Base-by-base conservation (phyloP, 2,113 vertebrate genomes). In the Amia ocellicauda region DNA sequence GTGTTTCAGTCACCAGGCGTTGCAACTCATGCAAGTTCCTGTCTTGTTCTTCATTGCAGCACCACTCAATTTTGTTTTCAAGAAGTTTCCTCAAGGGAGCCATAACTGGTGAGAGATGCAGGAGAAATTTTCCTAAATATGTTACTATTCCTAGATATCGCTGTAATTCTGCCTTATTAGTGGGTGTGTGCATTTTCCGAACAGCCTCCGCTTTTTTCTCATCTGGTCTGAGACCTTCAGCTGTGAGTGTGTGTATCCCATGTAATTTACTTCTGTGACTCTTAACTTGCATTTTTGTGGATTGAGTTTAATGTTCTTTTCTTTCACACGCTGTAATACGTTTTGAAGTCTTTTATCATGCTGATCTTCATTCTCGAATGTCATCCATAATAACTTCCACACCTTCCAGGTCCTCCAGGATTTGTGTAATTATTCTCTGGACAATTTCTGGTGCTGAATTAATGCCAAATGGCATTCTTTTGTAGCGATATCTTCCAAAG, bases 371-470 rank as follows among this genome's bases (percentile, higher is more conserved):
- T 69, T 65, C 3, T 9, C 62, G 59, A 13, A 29, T 31, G 57
- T 63, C 58, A 69, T 29, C 27, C 50, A 19, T 26, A 27, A 42
- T 45, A 29, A 28, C 62, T 61, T 71, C 57, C 51, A 16, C 58
- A 29, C 68, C 67, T 63, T 53, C 14, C 19, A 69, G 52, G 55
- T 57, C 19, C 20, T 75, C 45, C 41, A 0, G 49, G 65, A 59
- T 64, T 26, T 36, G n/a, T 1, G 17, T 11, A 47, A 66, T 55
- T 4, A 36, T 50, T 65, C 4, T 31, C 61, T 64, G 28, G 20
- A 63, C 66, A 52, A 59, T 47, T 23, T 70, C 59, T 63, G 63
- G n/a, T 47, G 42, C 14, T n/a, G n/a, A n/a, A 23, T 43, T 73
- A 62, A 3, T 61, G 17, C 66, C 53, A 11, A 58, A 68, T 41